These are phyloP conservation scores for Anguilla megastoma DNA, from an alignment of 2,797 vertebrate species.

Conservation along the genomic window DNA sequence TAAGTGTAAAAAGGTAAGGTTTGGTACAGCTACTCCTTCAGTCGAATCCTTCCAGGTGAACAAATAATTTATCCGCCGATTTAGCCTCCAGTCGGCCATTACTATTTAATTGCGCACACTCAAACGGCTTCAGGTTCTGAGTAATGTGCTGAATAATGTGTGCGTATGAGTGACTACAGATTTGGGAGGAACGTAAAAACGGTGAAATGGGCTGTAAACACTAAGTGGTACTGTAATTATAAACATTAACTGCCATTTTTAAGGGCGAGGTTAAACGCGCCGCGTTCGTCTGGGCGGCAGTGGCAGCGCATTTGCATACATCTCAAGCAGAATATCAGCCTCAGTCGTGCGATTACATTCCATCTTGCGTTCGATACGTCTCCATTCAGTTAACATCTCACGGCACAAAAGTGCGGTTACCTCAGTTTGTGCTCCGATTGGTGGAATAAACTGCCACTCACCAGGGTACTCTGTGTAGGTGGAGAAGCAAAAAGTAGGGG, in stretches of 20 bases:
- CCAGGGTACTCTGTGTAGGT: neutral
- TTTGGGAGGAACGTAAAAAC: neutral
- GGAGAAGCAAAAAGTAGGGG: neutral
- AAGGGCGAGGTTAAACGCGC: neutral
- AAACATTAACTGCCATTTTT: conserved; percentile 16
- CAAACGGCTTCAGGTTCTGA: conserved; percentile 18
- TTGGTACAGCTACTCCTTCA: neutral
- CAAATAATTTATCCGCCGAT: conserved; percentile 16
- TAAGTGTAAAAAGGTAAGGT: neutral
- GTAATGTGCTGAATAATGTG: conserved; percentile 24
- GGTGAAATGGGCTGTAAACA: neutral
- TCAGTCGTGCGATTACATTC: neutral
- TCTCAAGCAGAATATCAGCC: neutral
- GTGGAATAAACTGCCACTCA: neutral
- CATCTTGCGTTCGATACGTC: no score
- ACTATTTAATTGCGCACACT: conserved; percentile 19
- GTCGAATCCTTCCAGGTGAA: conserved; percentile 26
- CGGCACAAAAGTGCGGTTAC: neutral
- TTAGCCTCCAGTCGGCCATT: conserved; percentile 15
- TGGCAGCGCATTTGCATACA: neutral
- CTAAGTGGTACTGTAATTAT: neutral
- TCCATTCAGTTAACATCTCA: no score
- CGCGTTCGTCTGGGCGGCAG: neutral
- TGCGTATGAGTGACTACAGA: neutral
- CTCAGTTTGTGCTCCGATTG: neutral